Conservation (phyloP, 2,797 vertebrate genomes). For the Fundulus diaphanus region DNA sequence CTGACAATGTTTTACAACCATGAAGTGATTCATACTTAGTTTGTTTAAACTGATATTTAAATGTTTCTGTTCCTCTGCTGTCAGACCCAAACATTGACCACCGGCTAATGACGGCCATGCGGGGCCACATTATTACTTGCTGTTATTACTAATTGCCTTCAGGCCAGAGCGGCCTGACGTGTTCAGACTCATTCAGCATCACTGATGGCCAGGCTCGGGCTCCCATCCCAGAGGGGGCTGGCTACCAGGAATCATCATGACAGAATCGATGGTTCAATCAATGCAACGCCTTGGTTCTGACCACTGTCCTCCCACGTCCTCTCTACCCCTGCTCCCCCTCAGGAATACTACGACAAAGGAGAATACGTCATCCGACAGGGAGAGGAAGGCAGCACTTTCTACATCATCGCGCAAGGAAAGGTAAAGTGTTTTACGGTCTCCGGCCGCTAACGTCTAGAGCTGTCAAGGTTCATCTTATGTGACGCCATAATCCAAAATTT, state of each 20-base stretch:
- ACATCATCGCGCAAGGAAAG: slow-evolving; percentile 93
- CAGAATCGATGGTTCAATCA: slow-evolving; percentile 42
- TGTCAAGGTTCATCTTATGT: background rate
- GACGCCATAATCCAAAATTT: background rate
- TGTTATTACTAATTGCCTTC: background rate
- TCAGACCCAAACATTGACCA: background rate
- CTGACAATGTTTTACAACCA: background rate
- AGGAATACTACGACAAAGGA: slow-evolving; percentile 93
- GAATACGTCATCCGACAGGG: slow-evolving; percentile 93
- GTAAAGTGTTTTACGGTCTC: slow-evolving; percentile 75
- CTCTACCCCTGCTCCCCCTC: background rate
- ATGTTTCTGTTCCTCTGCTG: background rate
- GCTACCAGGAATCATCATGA: slow-evolving; percentile 52
- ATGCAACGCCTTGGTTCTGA: slow-evolving; percentile 38
- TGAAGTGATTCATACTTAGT: background rate
- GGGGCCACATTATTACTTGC: background rate
- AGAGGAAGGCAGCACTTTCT: slow-evolving; percentile 94
- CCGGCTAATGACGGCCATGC: background rate
- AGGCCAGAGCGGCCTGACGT: slow-evolving; percentile 16
- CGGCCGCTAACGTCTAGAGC: background rate
- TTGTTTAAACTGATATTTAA: background rate
- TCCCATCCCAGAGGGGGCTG: slow-evolving; percentile 18
- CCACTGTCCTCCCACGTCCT: background rate
- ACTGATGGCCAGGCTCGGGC: slow-evolving; percentile 20
- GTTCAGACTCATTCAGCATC: slow-evolving; percentile 14